A percentile compares a stretch with the other conserved stretches of the same genome.
Conservation (phyloP, 2,888 invertebrate genomes). For the Athrips mouffetella region DNA sequence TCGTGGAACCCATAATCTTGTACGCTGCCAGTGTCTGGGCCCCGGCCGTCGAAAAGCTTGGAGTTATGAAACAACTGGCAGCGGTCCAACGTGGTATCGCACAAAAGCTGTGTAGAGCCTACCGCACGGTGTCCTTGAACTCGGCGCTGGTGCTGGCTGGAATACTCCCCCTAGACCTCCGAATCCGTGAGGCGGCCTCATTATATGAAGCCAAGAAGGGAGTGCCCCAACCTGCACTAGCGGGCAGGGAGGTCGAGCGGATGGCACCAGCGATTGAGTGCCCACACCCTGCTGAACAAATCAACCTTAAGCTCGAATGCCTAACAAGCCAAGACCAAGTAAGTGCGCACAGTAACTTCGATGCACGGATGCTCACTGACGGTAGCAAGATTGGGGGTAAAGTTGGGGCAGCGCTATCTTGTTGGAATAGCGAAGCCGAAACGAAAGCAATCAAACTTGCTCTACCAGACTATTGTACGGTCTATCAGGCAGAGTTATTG, state of each 20-base stretch:
- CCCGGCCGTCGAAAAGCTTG: too few relatives aligned
- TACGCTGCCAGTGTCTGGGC: too few relatives aligned
- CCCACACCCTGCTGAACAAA: neutral
- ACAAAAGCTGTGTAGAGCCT: conserved; percentile 16
- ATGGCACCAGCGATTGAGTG: neutral
- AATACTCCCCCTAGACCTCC: too few relatives aligned
- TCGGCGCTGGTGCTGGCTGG: conserved; percentile 16
- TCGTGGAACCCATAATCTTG: too few relatives aligned
- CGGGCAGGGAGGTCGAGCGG: neutral
- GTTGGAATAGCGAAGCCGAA: neutral
- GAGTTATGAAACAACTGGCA: too few relatives aligned
- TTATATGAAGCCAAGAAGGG: too few relatives aligned
- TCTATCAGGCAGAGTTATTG: neutral
- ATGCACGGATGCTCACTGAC: neutral
- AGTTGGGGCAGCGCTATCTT: neutral
- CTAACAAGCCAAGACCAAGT: neutral
- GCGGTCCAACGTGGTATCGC: conserved; percentile 17
- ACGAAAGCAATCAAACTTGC: neutral
- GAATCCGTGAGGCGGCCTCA: too few relatives aligned
- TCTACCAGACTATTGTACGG: neutral
- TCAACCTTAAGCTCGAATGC: neutral
- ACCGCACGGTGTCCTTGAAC: conserved; percentile 20
- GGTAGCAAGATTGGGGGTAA: too few relatives aligned
- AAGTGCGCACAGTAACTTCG: neutral
- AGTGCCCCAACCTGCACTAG: neutral